Base-by-base conservation (phyloP, 2,797 vertebrate species). In the Margarornis squamiger region DNA sequence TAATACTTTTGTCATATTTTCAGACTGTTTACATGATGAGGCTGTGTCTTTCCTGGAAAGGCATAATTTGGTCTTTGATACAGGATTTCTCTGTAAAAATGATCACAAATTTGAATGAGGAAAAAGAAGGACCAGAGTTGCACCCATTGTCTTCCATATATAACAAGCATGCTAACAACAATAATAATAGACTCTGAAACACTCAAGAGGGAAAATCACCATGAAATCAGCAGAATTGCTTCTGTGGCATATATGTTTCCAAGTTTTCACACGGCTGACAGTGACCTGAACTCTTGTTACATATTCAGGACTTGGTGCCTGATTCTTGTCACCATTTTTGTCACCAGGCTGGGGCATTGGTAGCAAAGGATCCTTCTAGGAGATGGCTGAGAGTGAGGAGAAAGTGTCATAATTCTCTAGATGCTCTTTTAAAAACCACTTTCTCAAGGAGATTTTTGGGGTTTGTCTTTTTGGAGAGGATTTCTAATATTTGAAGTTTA, bases 201-300 rank as follows among this genome's bases (percentile, higher is more conserved):
- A 92, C 87, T 68, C 59, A 80, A 62, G 75, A 85, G 54, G 46
- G 87, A 59, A 81, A 94, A 76, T 77, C 63, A 67, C 72, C 30
- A 24, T 79, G 83, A 92, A 95, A 95, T 96, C 51, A 76, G 90
- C 93, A 97, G 90, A 96, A 95, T 95, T 94, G 81, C 88, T 96
- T 93, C 92, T 91, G 36, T 90, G 49, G 36, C 7, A 0, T 90
- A 55, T 84, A 57, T 30, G 38, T 92, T 88, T 92, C 9, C 34
- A 94, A 57, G 74, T 97, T 95, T 96, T 86, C 76, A 88, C 62
- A 88, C 79, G 94, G 91, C 36, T 79, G 63, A 90, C 89, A 88
- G 88, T 93, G 82, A 89, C 86, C 90, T 78, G 77, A 94, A 91
- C 46, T 74, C 8, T 39, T 51, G 36, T 88, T 91, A 62, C 1